Evolutionary conservation across 1,140 invertebrate genomes (phyloP), one percentile per base, ranked within the genome.

Genomic region (Drosophila sproati): DNA sequence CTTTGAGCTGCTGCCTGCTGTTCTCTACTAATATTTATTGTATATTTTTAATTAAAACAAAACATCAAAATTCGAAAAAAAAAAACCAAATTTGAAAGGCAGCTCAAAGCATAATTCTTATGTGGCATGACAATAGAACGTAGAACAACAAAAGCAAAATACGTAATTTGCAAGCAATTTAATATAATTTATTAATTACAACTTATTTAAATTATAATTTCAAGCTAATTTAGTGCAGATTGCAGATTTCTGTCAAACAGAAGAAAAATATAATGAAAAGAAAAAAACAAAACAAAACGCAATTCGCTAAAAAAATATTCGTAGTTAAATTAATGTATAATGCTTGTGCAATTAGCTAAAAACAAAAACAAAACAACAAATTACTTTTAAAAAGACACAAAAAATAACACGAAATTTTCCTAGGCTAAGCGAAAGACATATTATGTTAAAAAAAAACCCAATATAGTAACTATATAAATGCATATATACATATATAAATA

Each of bases 1-100:
- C 77, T 88, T 88, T 88, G 85, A 75, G 85, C 79, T 88, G 85
- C 79, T 88, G 83, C 55, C 69, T 69, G 68, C 43, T 60, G 43
- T 55, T 64, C 39, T 73, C 47, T 89, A 88, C 83, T 88, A 88
- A 88, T 89, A 89, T 80, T 89, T 89, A 88, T 88, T 88, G 83
- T 88, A 89, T 61, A 87, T 79, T 77, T 88, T 62, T 60, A 75
- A 64, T 69, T 34, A 8, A 5, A 39, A 51, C 32, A 52, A n/a
- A n/a, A 20, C n/a, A 45, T 28, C 20, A 41, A 52, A 63, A 41
- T 7, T 29, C 48, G 31, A 47, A 45, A 10, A 35, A 63, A 34
- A 5, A 73, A 79, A 50, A 82, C 76, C 78, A 86, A 86, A 86
- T 79, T 20, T 82, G 56, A 59, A 69, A 64, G 28, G 77, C 82